Evolutionary conservation across 2,888 invertebrate genomes (phyloP), one percentile per base, ranked within the genome.

Genomic region (Colletes collaris): DNA sequence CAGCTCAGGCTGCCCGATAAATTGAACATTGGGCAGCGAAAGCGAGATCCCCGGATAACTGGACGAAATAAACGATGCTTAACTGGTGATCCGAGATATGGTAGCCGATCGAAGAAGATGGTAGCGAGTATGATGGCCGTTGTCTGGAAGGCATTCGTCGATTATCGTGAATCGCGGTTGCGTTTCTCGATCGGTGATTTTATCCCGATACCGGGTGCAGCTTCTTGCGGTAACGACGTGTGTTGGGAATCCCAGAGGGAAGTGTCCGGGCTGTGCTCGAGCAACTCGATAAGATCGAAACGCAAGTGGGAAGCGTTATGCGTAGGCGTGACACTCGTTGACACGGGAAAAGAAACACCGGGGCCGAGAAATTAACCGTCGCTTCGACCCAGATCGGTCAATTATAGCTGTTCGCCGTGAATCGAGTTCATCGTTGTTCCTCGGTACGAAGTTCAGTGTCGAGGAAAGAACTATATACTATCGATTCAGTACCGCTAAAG

Each of bases 151-250:
- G 63, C 68, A 50, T 50, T 62, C 66, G 60, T 74, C 59, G 74
- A 79, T 79, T 79, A 80, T 74, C 79, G 50, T 66, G 55, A 66
- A 80, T 79, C 80, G 60, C 16, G 58, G 66, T 40, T 62, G 58
- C 16, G 64, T 55, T 58, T 68, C 52, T 13, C 55, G 49, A 6
- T 66, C 64, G n/a, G 40, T 59, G 65, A 68, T 68, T 78, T 60
- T 68, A 71, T 53, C 58, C 66, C 46, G 75, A 70, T 46, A 58
- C 40, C n/a, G 35, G 53, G 52, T 27, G 55, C 56, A 16, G 50
- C 67, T 58, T 53, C 71, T 70, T 56, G 68, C 56, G 50, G 46
- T 55, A 79, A 80, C 53, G 56, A 76, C 53, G 52, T 27, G 53
- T 10, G 52, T 40, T 2, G 55, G 40, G 81, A 65, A 81, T 75